phyloP scores from a whole-genome alignment of 2,888 invertebrate species.

The Leptopilina drosophilae region DNA sequence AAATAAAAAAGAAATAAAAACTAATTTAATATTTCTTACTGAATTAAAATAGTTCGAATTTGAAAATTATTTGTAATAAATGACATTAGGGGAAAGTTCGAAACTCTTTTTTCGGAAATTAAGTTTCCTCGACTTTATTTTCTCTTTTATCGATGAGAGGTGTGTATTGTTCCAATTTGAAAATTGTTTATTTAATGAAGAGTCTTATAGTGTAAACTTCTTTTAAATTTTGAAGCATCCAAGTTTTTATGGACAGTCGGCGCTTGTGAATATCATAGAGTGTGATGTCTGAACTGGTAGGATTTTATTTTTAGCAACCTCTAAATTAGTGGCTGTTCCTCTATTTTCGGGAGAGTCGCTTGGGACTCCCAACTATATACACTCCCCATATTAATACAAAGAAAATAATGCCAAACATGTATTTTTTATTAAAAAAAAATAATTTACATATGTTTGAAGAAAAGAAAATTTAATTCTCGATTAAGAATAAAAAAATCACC shows the following conservation, averaged over 20 bases:
- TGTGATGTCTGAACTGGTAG: constrained; percentile 61
- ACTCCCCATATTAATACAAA: constrained; percentile 62
- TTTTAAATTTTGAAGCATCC: constrained; percentile 23
- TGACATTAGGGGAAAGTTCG: too few species aligned
- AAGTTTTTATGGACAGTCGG: constrained; percentile 60
- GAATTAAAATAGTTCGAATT: too few species aligned
- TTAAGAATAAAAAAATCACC: too few species aligned
- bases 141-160: background rate
- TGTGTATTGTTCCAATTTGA: background rate
- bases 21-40: too few species aligned
- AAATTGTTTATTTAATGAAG: constrained; percentile 27
- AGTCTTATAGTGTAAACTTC: constrained; percentile 15
- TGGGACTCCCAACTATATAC: constrained; percentile 16
- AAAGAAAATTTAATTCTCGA: too few species aligned
- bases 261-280: constrained; percentile 62
- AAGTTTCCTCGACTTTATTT: too few species aligned
- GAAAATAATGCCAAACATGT: constrained; percentile 58
- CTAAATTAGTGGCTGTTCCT: constrained; percentile 71
- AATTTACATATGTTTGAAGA: background rate
- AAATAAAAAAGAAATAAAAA: too few species aligned
- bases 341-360: constrained; percentile 69
- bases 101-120: too few species aligned
- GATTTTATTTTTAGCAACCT: constrained; percentile 73
- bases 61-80: too few species aligned
- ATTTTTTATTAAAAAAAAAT: constrained; percentile 2